Evolutionary conservation across 2,797 vertebrate genomes (phyloP).

Genomic region (Ispidina lecontei): DNA sequence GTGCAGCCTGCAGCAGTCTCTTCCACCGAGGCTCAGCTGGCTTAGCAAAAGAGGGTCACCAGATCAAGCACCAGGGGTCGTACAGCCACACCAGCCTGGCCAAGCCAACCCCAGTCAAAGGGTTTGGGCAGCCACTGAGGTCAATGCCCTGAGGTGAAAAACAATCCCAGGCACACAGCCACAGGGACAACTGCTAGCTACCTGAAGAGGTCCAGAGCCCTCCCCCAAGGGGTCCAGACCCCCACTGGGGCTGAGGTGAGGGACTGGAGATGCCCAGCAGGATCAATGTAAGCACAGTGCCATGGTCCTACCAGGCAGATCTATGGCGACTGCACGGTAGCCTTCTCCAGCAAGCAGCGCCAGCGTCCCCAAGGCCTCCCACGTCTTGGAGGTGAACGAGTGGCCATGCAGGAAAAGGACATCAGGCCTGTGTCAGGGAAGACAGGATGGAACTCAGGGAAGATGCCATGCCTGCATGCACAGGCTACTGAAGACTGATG

Average conservation of each 20-base stretch:
- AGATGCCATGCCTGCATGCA: rapidly evolving
- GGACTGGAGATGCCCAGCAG: background rate
- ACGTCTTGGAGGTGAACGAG: constrained; percentile 91
- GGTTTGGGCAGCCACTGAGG: background rate
- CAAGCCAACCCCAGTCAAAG: background rate
- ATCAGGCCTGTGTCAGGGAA: constrained; percentile 78
- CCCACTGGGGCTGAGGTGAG: background rate
- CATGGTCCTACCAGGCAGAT: constrained; percentile 89
- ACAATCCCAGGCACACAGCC: background rate
- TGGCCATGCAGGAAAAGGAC: constrained; percentile 93
- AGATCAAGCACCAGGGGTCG: rapidly evolving
- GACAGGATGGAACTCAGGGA: background rate
- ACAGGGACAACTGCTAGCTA: background rate
- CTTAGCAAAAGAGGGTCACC: background rate
- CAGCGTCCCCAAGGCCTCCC: constrained; percentile 94
- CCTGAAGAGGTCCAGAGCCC: background rate
- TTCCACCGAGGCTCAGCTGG: background rate
- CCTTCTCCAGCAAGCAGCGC: constrained; percentile 86
- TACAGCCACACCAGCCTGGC: background rate
- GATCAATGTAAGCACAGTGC: background rate
- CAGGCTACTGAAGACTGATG: rapidly evolving
- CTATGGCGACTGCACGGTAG: constrained; percentile 90
- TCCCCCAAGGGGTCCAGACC: background rate
- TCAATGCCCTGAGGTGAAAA: background rate
- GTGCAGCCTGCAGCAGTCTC: background rate